Conservation (phyloP, 2,113 vertebrate species). For the Corythornis cristatus region DNA sequence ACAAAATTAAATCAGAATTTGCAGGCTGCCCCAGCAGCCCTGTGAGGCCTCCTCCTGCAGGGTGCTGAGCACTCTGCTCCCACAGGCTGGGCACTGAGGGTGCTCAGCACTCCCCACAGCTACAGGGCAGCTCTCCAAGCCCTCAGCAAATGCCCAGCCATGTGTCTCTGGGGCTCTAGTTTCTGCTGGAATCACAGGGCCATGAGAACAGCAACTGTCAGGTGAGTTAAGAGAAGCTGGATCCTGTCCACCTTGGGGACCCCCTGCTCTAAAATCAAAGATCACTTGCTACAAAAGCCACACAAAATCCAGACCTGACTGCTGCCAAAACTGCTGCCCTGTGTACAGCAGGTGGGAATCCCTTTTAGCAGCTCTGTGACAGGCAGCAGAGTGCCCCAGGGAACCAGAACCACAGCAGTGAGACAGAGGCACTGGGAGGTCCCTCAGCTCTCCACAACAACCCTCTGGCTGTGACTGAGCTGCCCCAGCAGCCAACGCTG, state of each 20-base stretch:
- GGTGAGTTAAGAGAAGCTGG: conserved; percentile 1
- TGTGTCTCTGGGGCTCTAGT: neutral
- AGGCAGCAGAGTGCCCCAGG: neutral
- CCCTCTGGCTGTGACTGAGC: neutral
- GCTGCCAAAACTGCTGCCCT: neutral
- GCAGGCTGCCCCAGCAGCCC: neutral
- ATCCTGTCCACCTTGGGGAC: neutral
- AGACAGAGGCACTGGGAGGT: neutral
- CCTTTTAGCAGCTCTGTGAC: neutral
- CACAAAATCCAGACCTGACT: neutral
- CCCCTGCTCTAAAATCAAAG: neutral
- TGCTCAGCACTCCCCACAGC: neutral
- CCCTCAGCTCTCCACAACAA: neutral
- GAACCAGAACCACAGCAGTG: neutral
- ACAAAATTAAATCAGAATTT: neutral
- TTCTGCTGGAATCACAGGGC: neutral
- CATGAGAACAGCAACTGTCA: conserved; percentile 38
- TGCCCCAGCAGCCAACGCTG: neutral
- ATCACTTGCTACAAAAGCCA: neutral
- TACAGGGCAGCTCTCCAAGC: neutral
- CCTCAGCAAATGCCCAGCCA: neutral
- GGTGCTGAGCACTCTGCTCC: neutral
- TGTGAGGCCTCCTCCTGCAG: neutral
- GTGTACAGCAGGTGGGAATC: neutral
- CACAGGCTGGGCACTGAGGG: neutral